Conservation (phyloP, 92 coral and sea anemone genomes). For the Phenganax marumi region DNA sequence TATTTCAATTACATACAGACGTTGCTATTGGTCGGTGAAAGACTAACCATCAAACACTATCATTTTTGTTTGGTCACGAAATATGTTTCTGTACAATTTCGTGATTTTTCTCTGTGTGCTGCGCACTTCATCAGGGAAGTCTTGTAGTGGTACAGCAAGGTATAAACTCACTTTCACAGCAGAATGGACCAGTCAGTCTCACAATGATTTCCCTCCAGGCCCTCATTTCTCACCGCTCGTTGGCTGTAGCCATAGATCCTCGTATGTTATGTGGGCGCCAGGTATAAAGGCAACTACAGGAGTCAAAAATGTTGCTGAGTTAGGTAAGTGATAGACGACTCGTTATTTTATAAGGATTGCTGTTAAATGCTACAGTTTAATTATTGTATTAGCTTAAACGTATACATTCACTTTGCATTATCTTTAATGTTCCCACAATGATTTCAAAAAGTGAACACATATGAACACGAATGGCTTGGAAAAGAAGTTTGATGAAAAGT, state of each 20-base stretch:
- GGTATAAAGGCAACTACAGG: conserved; percentile 30
- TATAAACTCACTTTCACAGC: conserved; percentile 33
- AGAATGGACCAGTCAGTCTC: conserved; percentile 33
- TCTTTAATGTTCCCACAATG: no score
- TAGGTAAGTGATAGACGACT: conserved; percentile 1
- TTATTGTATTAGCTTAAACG: not conserved
- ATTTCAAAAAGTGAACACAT: no score
- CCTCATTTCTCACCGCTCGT: conserved; percentile 38
- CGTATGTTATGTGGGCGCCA: conserved; percentile 43
- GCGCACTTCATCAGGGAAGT: no score
- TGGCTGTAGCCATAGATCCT: conserved; percentile 36
- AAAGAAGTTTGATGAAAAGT: no score
- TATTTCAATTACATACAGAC: no score
- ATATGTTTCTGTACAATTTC: no score
- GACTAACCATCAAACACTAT: no score
- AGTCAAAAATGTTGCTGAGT: conserved; percentile 31
- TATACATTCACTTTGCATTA: not conserved
- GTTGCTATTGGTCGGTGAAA: no score
- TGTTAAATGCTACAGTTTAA: not conserved
- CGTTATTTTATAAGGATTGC: not conserved
- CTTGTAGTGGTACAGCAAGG: conserved; percentile 31
- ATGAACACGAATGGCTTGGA: no score
- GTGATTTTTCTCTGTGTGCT: no score
- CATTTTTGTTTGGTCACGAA: no score
- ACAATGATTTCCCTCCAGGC: conserved; percentile 24